Evolutionary conservation across 2,797 vertebrate genomes (phyloP).

Genomic region (Chelidonichthys spinosus): DNA sequence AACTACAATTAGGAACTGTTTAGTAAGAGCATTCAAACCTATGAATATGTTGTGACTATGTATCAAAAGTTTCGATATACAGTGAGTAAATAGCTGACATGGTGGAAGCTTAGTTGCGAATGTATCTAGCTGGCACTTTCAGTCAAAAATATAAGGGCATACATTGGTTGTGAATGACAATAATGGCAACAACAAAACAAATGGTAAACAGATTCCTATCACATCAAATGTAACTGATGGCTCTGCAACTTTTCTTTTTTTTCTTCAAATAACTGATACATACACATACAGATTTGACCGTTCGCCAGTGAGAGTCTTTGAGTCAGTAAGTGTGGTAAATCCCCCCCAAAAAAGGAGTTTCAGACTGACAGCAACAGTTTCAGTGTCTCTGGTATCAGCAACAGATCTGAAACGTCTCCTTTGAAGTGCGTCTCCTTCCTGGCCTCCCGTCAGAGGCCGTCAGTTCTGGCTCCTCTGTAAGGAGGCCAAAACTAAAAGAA

Average conservation of each 20-base stretch:
- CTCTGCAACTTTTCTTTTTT: conserved; percentile 53
- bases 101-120: conserved; percentile 65
- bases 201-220: conserved; percentile 64
- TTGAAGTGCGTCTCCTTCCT: conserved; percentile 58
- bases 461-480: conserved; percentile 60
- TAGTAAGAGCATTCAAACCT: conserved; percentile 72
- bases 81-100: conserved; percentile 72
- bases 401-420: conserved; percentile 61
- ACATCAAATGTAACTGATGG: conserved; percentile 72
- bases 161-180: conserved; percentile 68
- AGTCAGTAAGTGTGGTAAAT: conserved; percentile 54
- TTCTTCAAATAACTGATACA: conserved; percentile 70
- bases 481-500: conserved; percentile 60
- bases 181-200: conserved; percentile 48
- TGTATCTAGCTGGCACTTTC: conserved; percentile 73
- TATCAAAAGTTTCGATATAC: conserved; percentile 73
- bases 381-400: conserved; percentile 55
- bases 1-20: conserved; percentile 53
- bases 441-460: conserved; percentile 57
- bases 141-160: conserved; percentile 73
- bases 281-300: conserved; percentile 73
- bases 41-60: conserved; percentile 74
- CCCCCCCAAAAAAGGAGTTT: conserved; percentile 57
- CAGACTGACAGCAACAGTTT: conserved; percentile 57
- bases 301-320: conserved; percentile 64